Percentiles rank a stretch among this genome's conserved stretches.
Evolutionary conservation across 2,113 vertebrate genomes (phyloP).

Genomic region (Pseudorasbora parva): DNA sequence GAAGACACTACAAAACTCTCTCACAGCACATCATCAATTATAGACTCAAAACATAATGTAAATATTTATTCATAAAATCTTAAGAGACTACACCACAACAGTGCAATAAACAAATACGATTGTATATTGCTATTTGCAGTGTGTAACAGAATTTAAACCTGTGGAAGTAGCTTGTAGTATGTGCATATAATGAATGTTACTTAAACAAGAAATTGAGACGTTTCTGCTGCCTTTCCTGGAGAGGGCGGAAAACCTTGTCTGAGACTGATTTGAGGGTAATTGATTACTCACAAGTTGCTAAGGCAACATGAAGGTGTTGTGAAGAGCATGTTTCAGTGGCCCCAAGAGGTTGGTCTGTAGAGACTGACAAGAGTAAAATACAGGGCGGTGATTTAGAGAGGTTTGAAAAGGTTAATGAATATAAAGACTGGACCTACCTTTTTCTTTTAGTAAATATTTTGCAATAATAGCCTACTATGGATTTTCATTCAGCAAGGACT

Average conservation of each 20-base stretch:
- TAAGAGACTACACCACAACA: neutral
- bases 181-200: neutral
- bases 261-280: conserved; percentile 34
- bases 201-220: neutral
- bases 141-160: neutral
- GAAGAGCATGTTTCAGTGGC: conserved; percentile 53
- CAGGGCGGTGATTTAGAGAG: neutral
- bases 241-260: conserved; percentile 30
- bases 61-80: neutral
- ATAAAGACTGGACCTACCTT: too few relatives aligned
- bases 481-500: too few relatives aligned
- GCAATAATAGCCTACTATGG: too few relatives aligned
- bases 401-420: too few relatives aligned
- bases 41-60: neutral
- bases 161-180: neutral
- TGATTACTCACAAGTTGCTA: conserved; percentile 52
- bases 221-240: conserved; percentile 30
- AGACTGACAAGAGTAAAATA: neutral
- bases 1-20: neutral
- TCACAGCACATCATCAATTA: neutral
- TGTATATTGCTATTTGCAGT: neutral
- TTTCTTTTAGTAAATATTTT: too few relatives aligned
- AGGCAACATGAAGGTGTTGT: conserved; percentile 57
- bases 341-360: neutral
- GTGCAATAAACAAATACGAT: neutral